Percentiles rank a stretch among this genome's conserved stretches.
phyloP scores from a whole-genome alignment of 1,140 invertebrate species.

The Drosophila murphyi region DNA sequence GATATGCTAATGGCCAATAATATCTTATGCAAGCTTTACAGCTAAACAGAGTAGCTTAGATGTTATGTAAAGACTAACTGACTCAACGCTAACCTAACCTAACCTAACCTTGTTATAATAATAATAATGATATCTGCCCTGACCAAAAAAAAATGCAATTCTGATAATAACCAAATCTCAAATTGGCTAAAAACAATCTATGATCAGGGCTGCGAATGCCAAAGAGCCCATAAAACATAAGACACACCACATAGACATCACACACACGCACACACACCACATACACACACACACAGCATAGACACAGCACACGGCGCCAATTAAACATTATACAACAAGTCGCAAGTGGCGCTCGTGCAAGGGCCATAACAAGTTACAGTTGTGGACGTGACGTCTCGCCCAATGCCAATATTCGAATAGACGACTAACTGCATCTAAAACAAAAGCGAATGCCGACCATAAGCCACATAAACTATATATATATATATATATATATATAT shows the following conservation, averaged over 20 bases:
- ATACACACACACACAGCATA: no score
- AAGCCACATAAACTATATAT: constrained; percentile 6
- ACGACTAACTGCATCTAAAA: constrained; percentile 29
- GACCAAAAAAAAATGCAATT: constrained; percentile 36
- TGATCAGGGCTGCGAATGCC: constrained; percentile 33
- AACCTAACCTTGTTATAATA: constrained; percentile 27
- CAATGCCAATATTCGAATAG: constrained; percentile 43
- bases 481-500: no score
- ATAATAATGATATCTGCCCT: constrained; percentile 4
- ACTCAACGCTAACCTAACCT: neutral
- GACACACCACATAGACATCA: neutral
- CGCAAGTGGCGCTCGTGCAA: constrained; percentile 7
- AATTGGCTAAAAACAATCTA: constrained; percentile 21
- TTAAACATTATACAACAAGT: constrained; percentile 59
- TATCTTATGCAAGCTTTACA: no score
- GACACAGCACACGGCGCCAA: constrained; percentile 19
- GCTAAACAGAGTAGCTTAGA: no score
- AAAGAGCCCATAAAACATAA: constrained; percentile 38
- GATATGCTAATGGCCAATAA: no score
- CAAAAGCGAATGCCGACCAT: constrained; percentile 13
- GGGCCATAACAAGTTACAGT: constrained; percentile 45
- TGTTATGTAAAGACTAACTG: neutral
- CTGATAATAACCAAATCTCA: neutral
- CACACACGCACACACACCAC: no score
- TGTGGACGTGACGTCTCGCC: constrained; percentile 46